Percentiles rank a stretch among this genome's conserved stretches.
Conservation (phyloP, 2,888 invertebrate species). For the Coleophora flavipennella region DNA sequence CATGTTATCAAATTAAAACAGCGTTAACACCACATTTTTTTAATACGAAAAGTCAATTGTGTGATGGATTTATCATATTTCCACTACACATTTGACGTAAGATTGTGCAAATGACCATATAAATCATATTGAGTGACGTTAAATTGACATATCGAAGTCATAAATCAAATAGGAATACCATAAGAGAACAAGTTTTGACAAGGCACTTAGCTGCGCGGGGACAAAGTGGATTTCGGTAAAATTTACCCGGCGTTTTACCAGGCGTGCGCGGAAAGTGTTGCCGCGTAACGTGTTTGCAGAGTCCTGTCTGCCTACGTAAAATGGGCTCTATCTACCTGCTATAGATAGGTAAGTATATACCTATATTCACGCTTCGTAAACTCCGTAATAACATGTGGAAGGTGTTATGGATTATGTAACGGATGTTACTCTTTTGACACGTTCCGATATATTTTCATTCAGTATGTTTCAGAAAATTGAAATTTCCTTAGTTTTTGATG, state of each 20-base stretch:
- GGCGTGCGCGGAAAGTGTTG: not conserved
- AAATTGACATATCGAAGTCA: slow-evolving; percentile 65
- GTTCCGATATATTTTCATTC: no score
- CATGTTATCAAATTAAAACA: no score
- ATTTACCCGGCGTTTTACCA: slow-evolving; percentile 1
- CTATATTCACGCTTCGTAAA: not conserved
- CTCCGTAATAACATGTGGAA: no score
- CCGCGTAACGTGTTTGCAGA: not conserved
- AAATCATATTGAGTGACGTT: slow-evolving; percentile 63
- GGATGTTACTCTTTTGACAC: no score
- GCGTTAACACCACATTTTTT: no score
- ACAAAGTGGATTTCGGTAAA: slow-evolving; percentile 42
- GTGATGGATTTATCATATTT: no score
- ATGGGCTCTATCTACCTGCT: not conserved
- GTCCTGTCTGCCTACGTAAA: no score
- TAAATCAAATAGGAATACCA: slow-evolving; percentile 61
- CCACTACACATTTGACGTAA: slow-evolving; percentile 18
- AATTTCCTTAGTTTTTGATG: no score
- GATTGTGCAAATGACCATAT: slow-evolving; percentile 53
- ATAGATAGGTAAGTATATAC: not conserved
- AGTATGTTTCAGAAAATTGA: no score
- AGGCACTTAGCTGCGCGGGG: slow-evolving; percentile 50
- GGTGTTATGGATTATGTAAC: no score
- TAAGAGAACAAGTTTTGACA: slow-evolving; percentile 65
- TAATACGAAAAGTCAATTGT: no score